Evolutionary conservation across 92 coral and sea anemone genomes (phyloP).

Genomic region (Porites evermanni): DNA sequence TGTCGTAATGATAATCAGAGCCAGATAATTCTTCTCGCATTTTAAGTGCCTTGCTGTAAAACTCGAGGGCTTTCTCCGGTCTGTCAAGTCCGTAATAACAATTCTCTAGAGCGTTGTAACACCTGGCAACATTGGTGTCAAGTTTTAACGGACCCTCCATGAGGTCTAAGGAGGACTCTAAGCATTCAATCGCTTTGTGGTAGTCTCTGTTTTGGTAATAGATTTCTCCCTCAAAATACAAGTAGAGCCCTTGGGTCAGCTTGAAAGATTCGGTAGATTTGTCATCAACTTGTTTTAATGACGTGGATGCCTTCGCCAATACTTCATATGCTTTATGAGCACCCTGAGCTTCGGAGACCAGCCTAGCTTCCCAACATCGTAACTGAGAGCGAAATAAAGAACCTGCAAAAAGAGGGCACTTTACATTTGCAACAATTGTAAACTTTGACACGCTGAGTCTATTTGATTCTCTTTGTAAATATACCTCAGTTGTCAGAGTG

Average conservation of each 20-base stretch:
- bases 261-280: conserved; percentile 21
- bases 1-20: conserved; percentile 28
- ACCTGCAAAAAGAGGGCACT: background rate
- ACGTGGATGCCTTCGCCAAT: conserved; percentile 43
- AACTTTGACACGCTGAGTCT: too few relatives aligned
- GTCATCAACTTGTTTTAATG: conserved; percentile 43
- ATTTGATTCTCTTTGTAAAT: too few relatives aligned
- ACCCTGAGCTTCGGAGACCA: conserved; percentile 54
- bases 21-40: conserved; percentile 52
- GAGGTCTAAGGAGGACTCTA: conserved; percentile 35
- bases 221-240: conserved; percentile 40
- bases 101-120: conserved; percentile 68
- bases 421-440: too few relatives aligned
- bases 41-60: conserved; percentile 28
- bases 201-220: conserved; percentile 17
- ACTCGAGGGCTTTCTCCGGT: conserved; percentile 33
- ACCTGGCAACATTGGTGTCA: conserved; percentile 57
- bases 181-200: conserved; percentile 17
- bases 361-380: conserved; percentile 77
- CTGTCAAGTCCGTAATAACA: conserved; percentile 49
- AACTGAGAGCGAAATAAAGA: conserved; percentile 35
- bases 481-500: too few relatives aligned
- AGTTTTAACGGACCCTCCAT: conserved; percentile 4
- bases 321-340: conserved; percentile 41
- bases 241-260: conserved; percentile 25